Evolutionary conservation across 2,113 vertebrate species (phyloP), one percentile per base, ranked within the genome.

Genomic region (Melozone crissalis): DNA sequence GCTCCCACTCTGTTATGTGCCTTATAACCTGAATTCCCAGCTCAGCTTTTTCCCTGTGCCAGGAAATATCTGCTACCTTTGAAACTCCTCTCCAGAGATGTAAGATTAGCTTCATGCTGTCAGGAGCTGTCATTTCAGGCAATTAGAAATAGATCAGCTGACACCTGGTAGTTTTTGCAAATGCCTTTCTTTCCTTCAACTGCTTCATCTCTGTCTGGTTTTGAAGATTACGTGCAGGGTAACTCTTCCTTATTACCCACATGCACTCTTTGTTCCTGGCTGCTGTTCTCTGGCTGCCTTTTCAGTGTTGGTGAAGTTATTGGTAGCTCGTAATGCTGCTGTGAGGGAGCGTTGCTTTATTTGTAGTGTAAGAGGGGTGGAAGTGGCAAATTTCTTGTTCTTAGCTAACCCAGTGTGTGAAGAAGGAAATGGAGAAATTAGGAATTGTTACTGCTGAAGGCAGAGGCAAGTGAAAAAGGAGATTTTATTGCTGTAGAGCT

Each of bases 21-120:
- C 57, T 94, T 91, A 61, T 47, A 86, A 85, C 81, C 69, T 88
- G 89, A 86, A 94, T 90, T 94, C 94, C 59, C 82, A 55, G 31
- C 5, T 27, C 41, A 39, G 71, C 84, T 92, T 84, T 84, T 91
- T 85, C 46, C 72, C 49, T 5, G 5, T 89, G 58, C 39, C n/a
- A 61, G 79, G 82, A 90, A 81, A 87, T 87, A 58, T 81, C 89
- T 51, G 49, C 33, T 51, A 81, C 80, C 83, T 94, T 43, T 37
- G 73, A 91, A 94, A 87, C 61, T 66, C 31, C 78, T 84, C 92
- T 63, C 9, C 4, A 83, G 92, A 97, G 68, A 94, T 84, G 67
- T 41, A 73, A 92, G 85, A 81, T 80, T 28, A 88, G 62, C 59
- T 84, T 66, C 83, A 9, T 68, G 51, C 93, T 87, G 66, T 91